Evolutionary conservation across 2,797 vertebrate genomes (phyloP).

Genomic region (Urosaurus nigricauda): DNA sequence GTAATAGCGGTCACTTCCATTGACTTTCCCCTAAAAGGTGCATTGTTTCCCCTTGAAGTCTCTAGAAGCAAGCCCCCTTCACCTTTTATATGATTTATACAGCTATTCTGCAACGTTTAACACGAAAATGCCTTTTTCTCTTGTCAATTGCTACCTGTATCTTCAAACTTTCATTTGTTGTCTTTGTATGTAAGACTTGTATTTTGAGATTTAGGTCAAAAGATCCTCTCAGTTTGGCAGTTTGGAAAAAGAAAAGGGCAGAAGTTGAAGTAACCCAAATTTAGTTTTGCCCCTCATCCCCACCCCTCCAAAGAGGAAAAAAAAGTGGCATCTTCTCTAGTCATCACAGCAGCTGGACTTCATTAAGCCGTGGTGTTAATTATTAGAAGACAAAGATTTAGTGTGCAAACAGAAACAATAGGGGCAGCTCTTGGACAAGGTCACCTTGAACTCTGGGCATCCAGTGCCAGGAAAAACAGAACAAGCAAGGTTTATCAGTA

Average conservation of each 20-base stretch:
- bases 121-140: background rate
- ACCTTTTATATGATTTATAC: no score
- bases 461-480: constrained; percentile 25
- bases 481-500: constrained; percentile 21
- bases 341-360: constrained; percentile 95
- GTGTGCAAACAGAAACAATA: constrained; percentile 79
- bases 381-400: constrained; percentile 89
- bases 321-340: constrained; percentile 85
- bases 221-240: constrained; percentile 48
- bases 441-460: constrained; percentile 89
- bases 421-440: constrained; percentile 81
- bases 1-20: constrained; percentile 32
- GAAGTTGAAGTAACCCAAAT: constrained; percentile 66
- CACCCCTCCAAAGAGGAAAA: background rate
- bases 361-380: constrained; percentile 97
- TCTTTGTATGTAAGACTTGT: constrained; percentile 63
- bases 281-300: constrained; percentile 40
- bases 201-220: constrained; percentile 58
- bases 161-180: constrained; percentile 66
- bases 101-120: no score
- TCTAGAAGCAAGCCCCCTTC: no score
- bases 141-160: constrained; percentile 66
- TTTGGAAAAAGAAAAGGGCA: constrained; percentile 61
- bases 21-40: no score
- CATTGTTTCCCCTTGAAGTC: no score